A percentile compares a stretch with the other conserved stretches of the same genome.
phyloP scores from a whole-genome alignment of 2,113 vertebrate genomes.

The Centropus unirufus region DNA sequence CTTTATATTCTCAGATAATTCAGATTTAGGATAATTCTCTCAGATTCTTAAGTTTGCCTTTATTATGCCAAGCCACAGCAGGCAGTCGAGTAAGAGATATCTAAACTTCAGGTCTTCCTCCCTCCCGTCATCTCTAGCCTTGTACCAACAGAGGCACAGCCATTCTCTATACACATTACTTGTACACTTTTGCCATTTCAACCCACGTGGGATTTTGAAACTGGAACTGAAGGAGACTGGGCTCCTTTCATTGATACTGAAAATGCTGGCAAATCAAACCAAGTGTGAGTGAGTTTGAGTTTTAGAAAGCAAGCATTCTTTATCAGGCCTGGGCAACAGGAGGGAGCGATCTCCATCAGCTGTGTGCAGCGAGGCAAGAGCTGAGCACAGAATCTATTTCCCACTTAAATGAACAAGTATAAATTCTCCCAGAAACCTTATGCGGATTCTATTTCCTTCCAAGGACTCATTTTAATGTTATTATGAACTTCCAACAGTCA shows the following conservation, averaged over 20 bases:
- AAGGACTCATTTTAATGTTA: too few species aligned
- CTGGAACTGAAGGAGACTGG: background rate
- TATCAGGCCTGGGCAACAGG: too few species aligned
- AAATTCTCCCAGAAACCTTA: too few species aligned
- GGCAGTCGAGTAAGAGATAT: background rate
- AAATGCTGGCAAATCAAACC: too few species aligned
- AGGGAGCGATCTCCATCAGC: too few species aligned
- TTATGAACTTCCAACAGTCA: too few species aligned
- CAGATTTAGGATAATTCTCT: background rate
- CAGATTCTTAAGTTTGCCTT: background rate
- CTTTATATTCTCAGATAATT: background rate
- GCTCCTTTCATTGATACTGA: background rate
- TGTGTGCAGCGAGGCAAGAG: too few species aligned
- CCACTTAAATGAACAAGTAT: too few species aligned
- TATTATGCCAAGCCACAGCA: fast-evolving
- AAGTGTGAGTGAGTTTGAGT: too few species aligned
- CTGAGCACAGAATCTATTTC: too few species aligned
- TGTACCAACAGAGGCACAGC: background rate
- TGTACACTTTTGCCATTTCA: background rate
- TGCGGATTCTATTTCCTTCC: too few species aligned
- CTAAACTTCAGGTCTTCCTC: background rate
- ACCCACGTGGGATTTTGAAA: background rate
- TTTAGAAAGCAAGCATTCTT: too few species aligned
- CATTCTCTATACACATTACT: background rate
- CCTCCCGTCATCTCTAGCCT: background rate